A percentile compares a stretch with the other conserved stretches of the same genome.
Evolutionary conservation across 2,797 vertebrate species (phyloP).

Genomic region (Florisuga fusca): DNA sequence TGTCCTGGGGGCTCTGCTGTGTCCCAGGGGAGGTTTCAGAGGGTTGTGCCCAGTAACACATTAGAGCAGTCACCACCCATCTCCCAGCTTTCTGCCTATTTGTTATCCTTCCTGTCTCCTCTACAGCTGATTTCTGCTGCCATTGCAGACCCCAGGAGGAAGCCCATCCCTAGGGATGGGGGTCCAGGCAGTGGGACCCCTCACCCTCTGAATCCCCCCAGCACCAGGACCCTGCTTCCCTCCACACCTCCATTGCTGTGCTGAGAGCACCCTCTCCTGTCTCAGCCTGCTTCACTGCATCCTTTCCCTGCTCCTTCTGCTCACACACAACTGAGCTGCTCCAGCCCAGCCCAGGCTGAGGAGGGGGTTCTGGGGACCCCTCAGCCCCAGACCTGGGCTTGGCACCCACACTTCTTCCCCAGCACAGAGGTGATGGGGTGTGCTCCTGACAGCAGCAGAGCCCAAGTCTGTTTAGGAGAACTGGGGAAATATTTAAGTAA

Average conservation of each 20-base stretch:
- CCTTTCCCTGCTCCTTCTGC: not conserved
- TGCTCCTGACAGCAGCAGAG: not conserved
- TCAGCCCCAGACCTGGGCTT: not conserved
- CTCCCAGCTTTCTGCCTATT: not conserved
- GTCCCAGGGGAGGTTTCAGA: not conserved
- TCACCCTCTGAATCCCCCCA: fast-evolving
- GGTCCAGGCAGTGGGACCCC: not conserved
- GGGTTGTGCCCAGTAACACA: not conserved
- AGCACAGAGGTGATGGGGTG: fast-evolving
- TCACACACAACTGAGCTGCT: not conserved
- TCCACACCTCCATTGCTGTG: not conserved
- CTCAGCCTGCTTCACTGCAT: not conserved
- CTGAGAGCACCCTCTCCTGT: conserved; percentile 67
- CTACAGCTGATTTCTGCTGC: not conserved
- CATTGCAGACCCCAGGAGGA: not conserved
- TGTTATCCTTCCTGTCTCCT: not conserved
- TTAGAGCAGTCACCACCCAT: not conserved
- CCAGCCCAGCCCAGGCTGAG: fast-evolving
- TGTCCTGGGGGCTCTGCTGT: too few species aligned
- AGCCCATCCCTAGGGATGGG: not conserved
- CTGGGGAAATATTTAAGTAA: conserved; percentile 60
- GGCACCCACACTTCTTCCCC: not conserved
- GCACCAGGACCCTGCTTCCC: not conserved
- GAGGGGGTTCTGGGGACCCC: fast-evolving
- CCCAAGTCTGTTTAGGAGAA: not conserved